These are phyloP conservation scores for Etheostoma cragini DNA, from an alignment of 2,113 vertebrate genomes.

Conservation along the genomic window DNA sequence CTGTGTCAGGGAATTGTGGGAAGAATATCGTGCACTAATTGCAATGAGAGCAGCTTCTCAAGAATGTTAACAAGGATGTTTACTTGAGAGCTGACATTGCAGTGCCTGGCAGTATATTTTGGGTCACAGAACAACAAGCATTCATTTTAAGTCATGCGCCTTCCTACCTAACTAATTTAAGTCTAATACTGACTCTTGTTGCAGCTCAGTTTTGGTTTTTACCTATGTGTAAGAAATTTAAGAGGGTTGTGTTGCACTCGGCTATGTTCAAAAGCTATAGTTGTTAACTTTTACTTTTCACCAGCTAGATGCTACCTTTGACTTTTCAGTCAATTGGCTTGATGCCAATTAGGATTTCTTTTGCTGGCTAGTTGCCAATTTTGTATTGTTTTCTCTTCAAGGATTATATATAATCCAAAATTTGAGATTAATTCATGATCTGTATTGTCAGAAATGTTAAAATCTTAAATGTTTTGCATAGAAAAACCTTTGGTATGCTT, in stretches of 20 bases:
- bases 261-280: neutral
- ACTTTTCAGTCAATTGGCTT: neutral
- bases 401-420: neutral
- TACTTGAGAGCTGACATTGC: slow-evolving; percentile 39
- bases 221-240: neutral
- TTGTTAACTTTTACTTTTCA: too few species aligned
- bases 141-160: neutral
- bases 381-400: neutral
- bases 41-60: neutral
- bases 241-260: too few species aligned
- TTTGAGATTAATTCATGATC: slow-evolving; percentile 1
- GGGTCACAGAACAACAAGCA: slow-evolving; percentile 32
- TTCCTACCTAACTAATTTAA: neutral
- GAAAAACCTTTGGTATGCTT: neutral
- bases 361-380: neutral
- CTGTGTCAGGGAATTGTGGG: slow-evolving; percentile 32
- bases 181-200: neutral
- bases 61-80: slow-evolving; percentile 30
- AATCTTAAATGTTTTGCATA: neutral
- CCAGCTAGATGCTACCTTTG: neutral
- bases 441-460: neutral
- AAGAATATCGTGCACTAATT: neutral
- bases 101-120: slow-evolving; percentile 40
- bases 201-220: neutral
- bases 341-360: neutral